Percentiles rank a stretch among this genome's conserved stretches.
Evolutionary conservation across 1,140 invertebrate species (phyloP).

Genomic region (Nasonia longicornis): DNA sequence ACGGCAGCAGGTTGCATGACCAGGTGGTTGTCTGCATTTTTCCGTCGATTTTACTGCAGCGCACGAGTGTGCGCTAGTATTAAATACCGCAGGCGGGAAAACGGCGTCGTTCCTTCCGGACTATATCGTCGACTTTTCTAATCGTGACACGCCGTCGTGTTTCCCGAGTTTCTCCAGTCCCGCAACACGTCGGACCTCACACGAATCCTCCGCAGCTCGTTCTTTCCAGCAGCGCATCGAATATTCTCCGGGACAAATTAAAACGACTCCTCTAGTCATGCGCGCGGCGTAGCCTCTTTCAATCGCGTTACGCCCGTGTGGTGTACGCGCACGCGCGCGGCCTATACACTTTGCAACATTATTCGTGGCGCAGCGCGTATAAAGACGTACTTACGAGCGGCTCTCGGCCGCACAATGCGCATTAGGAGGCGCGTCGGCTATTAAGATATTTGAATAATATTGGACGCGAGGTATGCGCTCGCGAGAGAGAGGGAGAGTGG

Average conservation of each 20-base stretch:
- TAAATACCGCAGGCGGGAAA: not conserved
- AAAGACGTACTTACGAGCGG: conserved; percentile 39
- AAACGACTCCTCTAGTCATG: not conserved
- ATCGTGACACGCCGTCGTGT: not conserved
- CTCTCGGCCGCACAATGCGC: conserved; percentile 34
- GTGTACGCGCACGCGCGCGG: not conserved
- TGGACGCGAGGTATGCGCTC: conserved; percentile 19
- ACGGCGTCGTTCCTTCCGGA: conserved; percentile 1
- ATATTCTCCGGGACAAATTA: not conserved
- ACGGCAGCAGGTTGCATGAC: conserved; percentile 10
- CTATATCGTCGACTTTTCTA: conserved; percentile 1
- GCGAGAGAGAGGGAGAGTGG: conserved; percentile 7
- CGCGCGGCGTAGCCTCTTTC: not conserved
- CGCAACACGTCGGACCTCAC: not conserved
- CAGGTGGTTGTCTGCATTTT: not conserved
- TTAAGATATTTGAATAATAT: conserved; percentile 53
- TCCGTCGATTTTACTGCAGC: not conserved
- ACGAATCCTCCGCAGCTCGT: not conserved
- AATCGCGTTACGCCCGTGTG: not conserved
- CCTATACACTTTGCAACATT: conserved; percentile 35
- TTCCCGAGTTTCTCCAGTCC: not conserved
- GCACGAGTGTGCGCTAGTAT: not conserved
- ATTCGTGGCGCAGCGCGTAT: conserved; percentile 35
- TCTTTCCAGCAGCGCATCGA: not conserved
- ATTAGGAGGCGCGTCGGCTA: conserved; percentile 44